phyloP scores from a whole-genome alignment of 2,888 invertebrate genomes.

The Orthonychiurus folsomi region DNA sequence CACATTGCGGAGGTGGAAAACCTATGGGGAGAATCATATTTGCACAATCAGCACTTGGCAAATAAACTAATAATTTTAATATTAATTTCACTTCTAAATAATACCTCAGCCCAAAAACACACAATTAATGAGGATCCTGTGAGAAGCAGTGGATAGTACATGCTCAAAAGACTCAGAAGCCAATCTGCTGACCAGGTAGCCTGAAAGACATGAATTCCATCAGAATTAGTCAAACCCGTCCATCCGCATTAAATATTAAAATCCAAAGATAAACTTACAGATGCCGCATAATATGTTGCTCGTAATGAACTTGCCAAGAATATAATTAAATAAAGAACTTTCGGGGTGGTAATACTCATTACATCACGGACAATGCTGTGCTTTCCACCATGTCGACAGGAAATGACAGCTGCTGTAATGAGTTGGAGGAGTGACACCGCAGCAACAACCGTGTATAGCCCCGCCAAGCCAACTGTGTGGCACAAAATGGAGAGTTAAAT shows the following conservation, averaged over 20 bases:
- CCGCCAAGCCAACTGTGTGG: conserved; percentile 51
- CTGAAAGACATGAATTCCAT: conserved; percentile 46
- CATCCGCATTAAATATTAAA: too few species aligned
- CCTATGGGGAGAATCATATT: too few species aligned
- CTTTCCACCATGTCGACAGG: conserved; percentile 46
- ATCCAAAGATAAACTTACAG: conserved; percentile 56
- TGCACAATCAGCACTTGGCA: conserved; percentile 30
- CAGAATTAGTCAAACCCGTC: background rate
- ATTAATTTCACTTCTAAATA: conserved; percentile 3
- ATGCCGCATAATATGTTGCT: conserved; percentile 81
- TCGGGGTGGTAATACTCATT: conserved; percentile 79
- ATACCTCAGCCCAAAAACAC: conserved; percentile 90
- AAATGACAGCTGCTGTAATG: conserved; percentile 59
- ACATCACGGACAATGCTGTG: conserved; percentile 65
- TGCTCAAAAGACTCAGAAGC: conserved; percentile 76
- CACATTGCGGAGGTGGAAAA: conserved; percentile 78
- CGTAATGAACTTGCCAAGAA: conserved; percentile 75
- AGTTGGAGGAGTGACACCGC: conserved; percentile 75
- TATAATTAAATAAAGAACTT: conserved; percentile 75
- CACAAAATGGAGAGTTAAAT: too few species aligned
- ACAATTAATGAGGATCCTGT: conserved; percentile 82
- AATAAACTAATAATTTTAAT: background rate
- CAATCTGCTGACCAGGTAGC: conserved; percentile 71
- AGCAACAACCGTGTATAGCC: conserved; percentile 71
- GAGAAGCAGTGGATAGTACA: conserved; percentile 80